Percentiles rank a stretch among this genome's conserved stretches.
Conservation (phyloP, 2,888 invertebrate species). For the Venusia cambrica region DNA sequence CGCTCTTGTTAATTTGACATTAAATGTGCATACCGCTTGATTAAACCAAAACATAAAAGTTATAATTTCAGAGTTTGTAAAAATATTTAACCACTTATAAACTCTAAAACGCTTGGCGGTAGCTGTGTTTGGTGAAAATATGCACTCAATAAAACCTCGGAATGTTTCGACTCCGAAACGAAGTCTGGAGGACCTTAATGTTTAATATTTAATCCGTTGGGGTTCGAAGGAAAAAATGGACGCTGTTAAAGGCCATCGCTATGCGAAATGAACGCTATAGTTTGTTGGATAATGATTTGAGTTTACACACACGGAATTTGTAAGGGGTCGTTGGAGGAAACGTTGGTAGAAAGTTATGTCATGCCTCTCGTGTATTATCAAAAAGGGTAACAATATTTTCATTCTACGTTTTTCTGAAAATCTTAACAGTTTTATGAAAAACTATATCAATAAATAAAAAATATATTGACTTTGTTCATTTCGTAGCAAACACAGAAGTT, state of each 20-base stretch:
- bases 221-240: conserved; percentile 11
- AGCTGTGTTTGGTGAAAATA: conserved; percentile 4
- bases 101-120: conserved; percentile 13
- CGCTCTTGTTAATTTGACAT: too few species aligned
- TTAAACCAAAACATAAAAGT: conserved; percentile 1
- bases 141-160: conserved; percentile 23
- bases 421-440: too few species aligned
- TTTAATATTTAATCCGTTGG: conserved; percentile 27
- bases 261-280: conserved; percentile 24
- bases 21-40: too few species aligned
- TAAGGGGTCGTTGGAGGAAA: too few species aligned
- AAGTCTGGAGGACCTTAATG: conserved; percentile 15
- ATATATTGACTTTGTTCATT: too few species aligned
- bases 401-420: too few species aligned
- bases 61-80: conserved; percentile 1
- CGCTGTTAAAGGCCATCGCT: conserved; percentile 14
- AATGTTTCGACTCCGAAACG: conserved; percentile 17
- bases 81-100: conserved; percentile 15
- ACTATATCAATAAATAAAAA: too few species aligned
- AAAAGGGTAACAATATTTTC: too few species aligned
- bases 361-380: too few species aligned
- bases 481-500: too few species aligned
- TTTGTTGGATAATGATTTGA: conserved; percentile 19
- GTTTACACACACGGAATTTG: conserved; percentile 25
- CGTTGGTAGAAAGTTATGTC: too few species aligned